These are phyloP conservation scores for Pelusios castaneus DNA, from an alignment of 2,113 vertebrate species.

Conservation along the genomic window DNA sequence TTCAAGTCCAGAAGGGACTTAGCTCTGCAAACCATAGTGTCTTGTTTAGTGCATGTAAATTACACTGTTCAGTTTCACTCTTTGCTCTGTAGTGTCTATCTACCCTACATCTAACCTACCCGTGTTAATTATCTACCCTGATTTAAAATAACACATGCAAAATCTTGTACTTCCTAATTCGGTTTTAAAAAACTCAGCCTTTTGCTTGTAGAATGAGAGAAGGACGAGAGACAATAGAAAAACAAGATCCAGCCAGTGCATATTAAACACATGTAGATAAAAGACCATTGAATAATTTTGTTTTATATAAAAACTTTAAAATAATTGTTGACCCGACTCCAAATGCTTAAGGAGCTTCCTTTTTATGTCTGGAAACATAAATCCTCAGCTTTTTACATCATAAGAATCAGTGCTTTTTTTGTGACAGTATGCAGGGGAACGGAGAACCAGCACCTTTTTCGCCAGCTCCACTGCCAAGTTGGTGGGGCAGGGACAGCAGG, in stretches of 20 bases:
- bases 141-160: neutral
- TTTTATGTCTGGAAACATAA: slow-evolving; percentile 5
- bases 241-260: neutral
- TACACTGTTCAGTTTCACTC: neutral
- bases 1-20: neutral
- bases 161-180: neutral
- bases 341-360: neutral
- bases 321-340: neutral
- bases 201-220: neutral
- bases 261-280: neutral
- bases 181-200: neutral
- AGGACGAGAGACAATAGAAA: neutral
- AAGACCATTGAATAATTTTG: neutral
- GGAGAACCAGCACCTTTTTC: too few species aligned
- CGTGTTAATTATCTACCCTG: neutral
- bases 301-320: neutral
- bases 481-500: too few species aligned
- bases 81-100: neutral
- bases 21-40: neutral
- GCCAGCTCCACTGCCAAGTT: too few species aligned
- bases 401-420: too few species aligned
- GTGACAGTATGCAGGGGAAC: too few species aligned
- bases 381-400: slow-evolving; percentile 9
- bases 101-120: neutral
- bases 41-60: neutral